A percentile compares a stretch with the other conserved stretches of the same genome.
These are phyloP conservation scores for Emys orbicularis DNA, from an alignment of 2,797 vertebrate species.

Conservation along the genomic window DNA sequence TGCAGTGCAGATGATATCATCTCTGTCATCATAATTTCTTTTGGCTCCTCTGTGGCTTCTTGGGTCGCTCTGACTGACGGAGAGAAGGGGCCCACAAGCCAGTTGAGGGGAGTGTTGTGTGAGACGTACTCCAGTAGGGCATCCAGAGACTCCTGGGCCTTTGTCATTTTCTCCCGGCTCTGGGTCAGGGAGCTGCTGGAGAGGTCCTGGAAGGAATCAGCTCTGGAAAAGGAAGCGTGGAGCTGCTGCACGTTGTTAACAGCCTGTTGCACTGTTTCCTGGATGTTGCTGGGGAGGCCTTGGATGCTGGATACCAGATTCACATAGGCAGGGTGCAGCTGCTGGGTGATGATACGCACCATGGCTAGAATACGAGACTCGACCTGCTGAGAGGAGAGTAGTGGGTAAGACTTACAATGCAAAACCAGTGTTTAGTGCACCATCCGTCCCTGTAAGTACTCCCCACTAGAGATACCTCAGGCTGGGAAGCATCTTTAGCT, in stretches of 20 bases:
- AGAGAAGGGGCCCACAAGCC: slow-evolving; percentile 94
- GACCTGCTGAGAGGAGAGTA: slow-evolving; percentile 78
- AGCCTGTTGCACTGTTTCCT: slow-evolving; percentile 80
- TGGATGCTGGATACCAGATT: slow-evolving; percentile 69
- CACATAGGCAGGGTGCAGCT: slow-evolving; percentile 70
- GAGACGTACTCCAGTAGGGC: slow-evolving; percentile 87
- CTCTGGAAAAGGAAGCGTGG: slow-evolving; percentile 83
- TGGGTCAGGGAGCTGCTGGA: slow-evolving; percentile 83
- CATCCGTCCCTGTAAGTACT: accelerated
- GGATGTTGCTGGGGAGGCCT: slow-evolving; percentile 77
- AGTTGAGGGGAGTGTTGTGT: slow-evolving; percentile 88
- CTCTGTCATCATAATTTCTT: background rate
- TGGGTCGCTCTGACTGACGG: slow-evolving; percentile 54
- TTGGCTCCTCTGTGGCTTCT: slow-evolving; percentile 18
- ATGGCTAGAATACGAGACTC: slow-evolving; percentile 88
- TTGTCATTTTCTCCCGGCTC: slow-evolving; percentile 79
- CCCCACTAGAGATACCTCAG: slow-evolving; percentile 67
- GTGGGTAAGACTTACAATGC: background rate
- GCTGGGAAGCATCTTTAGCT: slow-evolving; percentile 2
- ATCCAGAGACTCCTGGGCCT: slow-evolving; percentile 84
- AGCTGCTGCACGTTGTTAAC: slow-evolving; percentile 85
- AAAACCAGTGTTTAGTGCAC: background rate
- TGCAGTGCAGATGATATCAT: accelerated
- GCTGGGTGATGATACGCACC: slow-evolving; percentile 80
- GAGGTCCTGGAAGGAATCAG: slow-evolving; percentile 82